Percentiles rank a stretch among this genome's conserved stretches.
Conservation (phyloP, 2,113 vertebrate species). For the Passer domesticus region DNA sequence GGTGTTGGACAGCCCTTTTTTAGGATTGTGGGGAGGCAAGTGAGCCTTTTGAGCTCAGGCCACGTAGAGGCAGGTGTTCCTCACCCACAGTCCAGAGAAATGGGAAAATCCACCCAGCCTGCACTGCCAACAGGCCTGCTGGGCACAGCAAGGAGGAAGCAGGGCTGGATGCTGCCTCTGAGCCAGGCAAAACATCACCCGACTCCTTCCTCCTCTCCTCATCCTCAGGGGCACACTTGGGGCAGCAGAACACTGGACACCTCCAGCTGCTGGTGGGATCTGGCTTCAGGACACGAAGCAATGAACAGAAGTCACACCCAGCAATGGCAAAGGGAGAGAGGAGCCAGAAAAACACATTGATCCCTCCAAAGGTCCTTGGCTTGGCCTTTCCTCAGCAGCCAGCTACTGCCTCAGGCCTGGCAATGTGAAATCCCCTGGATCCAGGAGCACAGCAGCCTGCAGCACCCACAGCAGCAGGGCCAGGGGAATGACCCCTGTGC, state of each 20-base stretch:
- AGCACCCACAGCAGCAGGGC: not conserved
- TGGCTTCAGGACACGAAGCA: slow-evolving; percentile 25
- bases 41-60: not conserved
- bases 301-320: not conserved
- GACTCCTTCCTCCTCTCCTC: not conserved
- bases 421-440: not conserved
- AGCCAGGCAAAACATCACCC: not conserved
- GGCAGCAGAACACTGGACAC: not conserved
- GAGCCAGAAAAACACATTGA: slow-evolving; percentile 26
- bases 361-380: slow-evolving; percentile 1
- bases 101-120: not conserved
- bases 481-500: not conserved
- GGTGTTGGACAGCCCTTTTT: not conserved
- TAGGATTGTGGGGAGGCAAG: not conserved
- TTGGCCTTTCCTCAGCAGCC: not conserved
- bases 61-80: not conserved
- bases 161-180: not conserved
- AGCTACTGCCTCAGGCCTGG: not conserved
- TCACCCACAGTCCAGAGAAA: not conserved
- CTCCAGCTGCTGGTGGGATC: slow-evolving; percentile 55
- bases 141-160: not conserved
- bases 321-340: not conserved
- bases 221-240: not conserved
- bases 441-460: not conserved
- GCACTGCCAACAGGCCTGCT: not conserved